Base-by-base conservation (phyloP, 1,140 invertebrate genomes). In the Pseudomyrmex dendroicus region DNA sequence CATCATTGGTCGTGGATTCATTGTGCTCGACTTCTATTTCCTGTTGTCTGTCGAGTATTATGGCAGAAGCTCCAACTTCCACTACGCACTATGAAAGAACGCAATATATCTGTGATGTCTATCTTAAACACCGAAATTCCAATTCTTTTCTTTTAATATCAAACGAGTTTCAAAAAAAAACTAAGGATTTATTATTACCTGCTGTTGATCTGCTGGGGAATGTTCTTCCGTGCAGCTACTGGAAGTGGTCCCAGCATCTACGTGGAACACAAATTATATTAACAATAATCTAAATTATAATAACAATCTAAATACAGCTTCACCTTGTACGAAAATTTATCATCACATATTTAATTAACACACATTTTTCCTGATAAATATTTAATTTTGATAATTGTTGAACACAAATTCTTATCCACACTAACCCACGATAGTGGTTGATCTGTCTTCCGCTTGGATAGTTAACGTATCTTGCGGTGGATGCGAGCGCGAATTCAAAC, bases 401-500 rank as follows among this genome's bases (percentile, higher is more conserved):
- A 74, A 48, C 48, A 3, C 17, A 50, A 20, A 20, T 13, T 52
- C 17, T 1, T 63, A 5, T 8, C 12, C 4, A 10, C 35, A 70
- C 84, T 84, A 20, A 90, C 91, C 90, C 50, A 88, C 57, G 35
- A 91, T 87, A n/a, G 90, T 89, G 9, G 90, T 88, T 8, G 93
- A 89, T 68, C 90, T 92, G 92, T 94, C 93, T 77, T 94, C 93
- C 2, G 94, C 91, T 86, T 94, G 93, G 73, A 94, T 94, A 5
- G 93, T 94, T 61, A 94, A 86, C 9, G 91, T 94, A 80, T 94
- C 93, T 25, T 91, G 89, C n/a, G 91, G 90, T 15, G 89, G 91
- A 64, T 93, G 94, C 3, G 93, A 86, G 59, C 90, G 91, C n/a
- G 94, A 95, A 67, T 95, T 94, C 86, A 96, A 92, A 80, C 96